Evolutionary conservation across 2,888 invertebrate genomes (phyloP).

Genomic region (Hermaeophaga mercurialis): DNA sequence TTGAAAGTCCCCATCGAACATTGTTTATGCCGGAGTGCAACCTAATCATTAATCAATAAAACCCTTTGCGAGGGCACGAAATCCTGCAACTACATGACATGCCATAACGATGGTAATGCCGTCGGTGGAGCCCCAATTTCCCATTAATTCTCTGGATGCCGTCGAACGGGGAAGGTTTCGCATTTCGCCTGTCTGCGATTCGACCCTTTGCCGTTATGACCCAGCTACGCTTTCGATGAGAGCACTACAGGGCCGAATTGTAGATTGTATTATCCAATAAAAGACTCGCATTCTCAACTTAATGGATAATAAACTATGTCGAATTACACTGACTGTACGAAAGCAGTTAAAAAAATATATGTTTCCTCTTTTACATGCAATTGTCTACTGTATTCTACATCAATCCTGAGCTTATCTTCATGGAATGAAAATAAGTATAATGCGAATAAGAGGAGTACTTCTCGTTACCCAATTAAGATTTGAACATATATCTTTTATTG

Average conservation of each 20-base stretch:
- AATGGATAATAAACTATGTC: neutral
- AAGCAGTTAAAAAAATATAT: too few relatives aligned
- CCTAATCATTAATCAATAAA: conserved; percentile 21
- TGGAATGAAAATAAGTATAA: too few relatives aligned
- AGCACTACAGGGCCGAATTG: conserved; percentile 7
- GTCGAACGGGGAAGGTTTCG: conserved; percentile 12
- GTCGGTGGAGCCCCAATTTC: conserved; percentile 4
- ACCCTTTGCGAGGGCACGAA: conserved; percentile 15
- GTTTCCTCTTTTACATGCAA: too few relatives aligned
- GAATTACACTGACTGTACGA: too few relatives aligned
- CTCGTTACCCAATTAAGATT: too few relatives aligned
- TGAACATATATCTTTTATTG: too few relatives aligned
- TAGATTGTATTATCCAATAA: neutral
- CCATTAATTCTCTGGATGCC: conserved; percentile 20
- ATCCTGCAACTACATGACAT: conserved; percentile 22
- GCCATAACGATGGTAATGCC: neutral
- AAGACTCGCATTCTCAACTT: neutral
- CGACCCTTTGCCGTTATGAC: conserved; percentile 26
- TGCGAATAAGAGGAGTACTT: too few relatives aligned
- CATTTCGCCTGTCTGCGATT: conserved; percentile 20
- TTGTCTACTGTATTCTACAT: too few relatives aligned
- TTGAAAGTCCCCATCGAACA: neutral
- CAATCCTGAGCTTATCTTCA: too few relatives aligned
- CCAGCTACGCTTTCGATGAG: neutral
- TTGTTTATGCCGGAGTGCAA: conserved; percentile 15